Percentiles rank a stretch among this genome's conserved stretches.
Evolutionary conservation across 2,797 vertebrate genomes (phyloP).

Genomic region (Alfaro cultratus): DNA sequence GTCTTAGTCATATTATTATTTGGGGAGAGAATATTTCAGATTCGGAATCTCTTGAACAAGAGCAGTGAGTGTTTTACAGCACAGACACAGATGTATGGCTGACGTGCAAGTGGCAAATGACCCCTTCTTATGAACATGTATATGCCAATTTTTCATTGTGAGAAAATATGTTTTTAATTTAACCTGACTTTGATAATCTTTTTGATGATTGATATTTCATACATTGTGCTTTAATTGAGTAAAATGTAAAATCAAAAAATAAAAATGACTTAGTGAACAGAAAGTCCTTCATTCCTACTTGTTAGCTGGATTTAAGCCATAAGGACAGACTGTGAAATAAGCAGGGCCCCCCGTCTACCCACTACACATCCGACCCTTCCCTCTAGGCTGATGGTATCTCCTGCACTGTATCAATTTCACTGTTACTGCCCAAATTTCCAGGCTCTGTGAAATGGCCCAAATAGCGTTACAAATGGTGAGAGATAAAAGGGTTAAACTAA

Average conservation of each 20-base stretch:
- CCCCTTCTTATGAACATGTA: neutral
- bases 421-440: constrained; percentile 79
- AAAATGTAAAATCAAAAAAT: neutral
- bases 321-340: constrained; percentile 83
- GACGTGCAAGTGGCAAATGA: neutral
- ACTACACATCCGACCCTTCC: constrained; percentile 72
- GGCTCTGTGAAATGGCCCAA: constrained; percentile 84
- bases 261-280: neutral
- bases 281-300: constrained; percentile 49
- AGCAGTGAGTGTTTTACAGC: constrained; percentile 35
- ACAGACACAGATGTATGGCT: constrained; percentile 12
- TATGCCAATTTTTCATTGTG: neutral
- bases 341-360: constrained; percentile 47
- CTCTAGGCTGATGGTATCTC: constrained; percentile 83
- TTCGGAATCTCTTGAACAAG: constrained; percentile 52
- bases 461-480: constrained; percentile 84
- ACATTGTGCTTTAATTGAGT: constrained; percentile 31
- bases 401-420: constrained; percentile 81
- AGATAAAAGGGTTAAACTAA: constrained; percentile 87
- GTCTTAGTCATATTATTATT: constrained; percentile 83
- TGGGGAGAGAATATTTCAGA: constrained; percentile 74
- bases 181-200: neutral
- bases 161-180: neutral
- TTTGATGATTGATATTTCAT: neutral
- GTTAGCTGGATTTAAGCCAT: constrained; percentile 74